Base-by-base conservation (phyloP, 2,888 invertebrate genomes). In the Prosapia bicincta region DNA sequence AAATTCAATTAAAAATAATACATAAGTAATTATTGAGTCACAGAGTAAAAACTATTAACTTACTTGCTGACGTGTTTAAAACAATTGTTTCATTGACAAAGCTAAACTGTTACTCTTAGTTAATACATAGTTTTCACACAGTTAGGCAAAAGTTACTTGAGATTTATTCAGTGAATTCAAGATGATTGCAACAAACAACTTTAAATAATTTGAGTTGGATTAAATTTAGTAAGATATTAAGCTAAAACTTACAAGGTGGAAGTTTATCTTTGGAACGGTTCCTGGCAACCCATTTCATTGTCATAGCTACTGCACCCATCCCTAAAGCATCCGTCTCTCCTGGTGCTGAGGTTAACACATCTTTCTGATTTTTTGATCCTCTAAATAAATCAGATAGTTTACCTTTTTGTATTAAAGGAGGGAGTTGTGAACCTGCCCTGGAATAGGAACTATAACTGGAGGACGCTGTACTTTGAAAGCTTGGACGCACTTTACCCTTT, bases 251-350 rank as follows among this genome's bases (percentile, higher is more conserved):
- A 76, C 76, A 25, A 0, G 76, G 76, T 15, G 76, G 76, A 13
- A 72, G 28, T 65, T 26, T 28, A n/a, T 28, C 66, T 15, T 65
- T 30, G 3, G 75, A 54, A 10, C 71, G 38, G 24, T 72, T 67
- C 75, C 77, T 79, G 10, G 77, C 78, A 2, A 78, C 74, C 78
- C 79, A 79, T 71, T 77, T 75, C 71, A 78, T 75, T 3, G 78
- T 76, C 72, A 77, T 76, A 13, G 72, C 71, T 3, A 78, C 68
- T 26, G 74, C 77, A 9, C 77, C 75, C 15, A 77, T 69, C 0
- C 77, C 77, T 23, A 77, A 28, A 7, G 54, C 75, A 24, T 67
- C 72, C 66, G 54, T 38, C 15, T 71, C 30, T 30, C 9, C 30
- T 30, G 5, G 5, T 30, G 5, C 9, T 9, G 9, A 30, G 5